A percentile compares a stretch with the other conserved stretches of the same genome.
Evolutionary conservation across 2,888 invertebrate genomes (phyloP).

Genomic region (Labia minor): DNA sequence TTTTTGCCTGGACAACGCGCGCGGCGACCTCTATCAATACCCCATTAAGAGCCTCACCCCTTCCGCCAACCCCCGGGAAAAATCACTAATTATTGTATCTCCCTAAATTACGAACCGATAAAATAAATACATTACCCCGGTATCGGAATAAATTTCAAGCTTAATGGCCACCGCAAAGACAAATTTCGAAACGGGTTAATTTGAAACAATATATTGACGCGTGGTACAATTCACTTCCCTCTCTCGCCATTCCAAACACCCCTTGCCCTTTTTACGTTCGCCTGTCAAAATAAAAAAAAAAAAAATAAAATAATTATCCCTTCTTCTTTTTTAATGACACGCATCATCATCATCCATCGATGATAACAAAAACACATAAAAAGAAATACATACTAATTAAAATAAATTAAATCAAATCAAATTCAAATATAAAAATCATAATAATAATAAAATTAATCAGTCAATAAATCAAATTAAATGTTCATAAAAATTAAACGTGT

Average conservation of each 20-base stretch:
- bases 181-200: slow-evolving; percentile 7
- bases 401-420: no score
- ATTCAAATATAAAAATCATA: neutral
- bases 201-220: neutral
- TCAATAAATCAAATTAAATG: neutral
- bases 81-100: slow-evolving; percentile 7
- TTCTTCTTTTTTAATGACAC: no score
- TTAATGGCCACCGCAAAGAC: slow-evolving; percentile 13
- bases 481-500: slow-evolving; percentile 1
- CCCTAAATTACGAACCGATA: slow-evolving; percentile 13
- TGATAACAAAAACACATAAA: no score
- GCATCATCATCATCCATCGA: no score
- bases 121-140: slow-evolving; percentile 3
- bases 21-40: slow-evolving; percentile 3
- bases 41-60: neutral
- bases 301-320: no score
- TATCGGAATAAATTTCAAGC: slow-evolving; percentile 1
- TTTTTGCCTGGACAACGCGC: neutral
- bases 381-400: no score
- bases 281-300: no score
- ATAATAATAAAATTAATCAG: slow-evolving; percentile 13
- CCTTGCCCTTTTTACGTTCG: no score
- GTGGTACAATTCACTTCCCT: no score
- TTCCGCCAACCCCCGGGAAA: neutral
- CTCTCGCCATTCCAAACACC: no score